Evolutionary conservation across 1,140 invertebrate genomes (phyloP), one percentile per base, ranked within the genome.

Genomic region (Epicauta chinensis): DNA sequence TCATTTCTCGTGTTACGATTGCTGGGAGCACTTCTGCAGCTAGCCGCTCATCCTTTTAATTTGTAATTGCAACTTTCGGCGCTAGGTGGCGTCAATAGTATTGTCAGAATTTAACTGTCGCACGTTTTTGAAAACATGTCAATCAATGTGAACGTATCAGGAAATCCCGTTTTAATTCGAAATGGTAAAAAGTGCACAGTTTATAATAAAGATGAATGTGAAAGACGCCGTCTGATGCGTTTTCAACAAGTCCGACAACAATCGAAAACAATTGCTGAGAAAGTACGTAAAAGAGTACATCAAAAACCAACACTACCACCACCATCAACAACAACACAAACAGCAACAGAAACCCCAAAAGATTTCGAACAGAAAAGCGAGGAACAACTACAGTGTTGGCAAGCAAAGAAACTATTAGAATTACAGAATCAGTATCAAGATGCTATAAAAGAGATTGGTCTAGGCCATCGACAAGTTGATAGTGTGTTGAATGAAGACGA

Each of bases 231-330:
- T 51, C 71, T 73, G 62, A 77, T 79, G 71, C 72, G 77, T 47
- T 52, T 77, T 34, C 67, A 77, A 53, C 77, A 79, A 68, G 76
- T 78, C 32, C 67, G 75, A 29, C 73, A 79, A 47, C 75, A 79
- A 57, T 76, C 75, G 0, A 77, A 75, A 63, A 72, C 75, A 51
- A 71, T 76, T 46, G 73, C 76, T 16, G 71, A 69, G 48, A 63
- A 66, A 55, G 60, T 78, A 51, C 55, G 76, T 9, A 73, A 77
- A 39, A 67, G 69, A 54, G 71, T 72, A n/a, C n/a, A n/a, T 5
- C 73, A 68, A 53, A 70, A 67, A 38, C 62, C 71, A 32, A 67
- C 73, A 23, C 64, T 61, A 42, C 70, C 71, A 35, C 69, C 75
- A 56, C 48, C 75, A 16, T 58, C 61, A 4, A 64, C 32, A 34